Evolutionary conservation across 2,797 vertebrate genomes (phyloP).

Genomic region (Pyrocephalus nanus): DNA sequence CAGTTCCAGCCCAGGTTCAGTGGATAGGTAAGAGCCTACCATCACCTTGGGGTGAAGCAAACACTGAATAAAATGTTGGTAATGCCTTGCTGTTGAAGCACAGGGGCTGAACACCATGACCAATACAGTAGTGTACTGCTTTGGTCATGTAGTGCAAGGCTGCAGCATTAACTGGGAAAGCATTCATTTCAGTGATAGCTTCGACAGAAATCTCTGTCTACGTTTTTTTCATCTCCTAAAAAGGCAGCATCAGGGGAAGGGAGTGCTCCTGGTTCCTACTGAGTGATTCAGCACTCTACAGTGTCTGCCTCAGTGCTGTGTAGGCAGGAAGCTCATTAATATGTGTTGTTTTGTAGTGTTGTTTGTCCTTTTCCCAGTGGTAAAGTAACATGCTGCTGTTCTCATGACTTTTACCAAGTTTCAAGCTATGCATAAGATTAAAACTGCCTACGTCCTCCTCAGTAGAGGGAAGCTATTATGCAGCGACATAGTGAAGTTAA

Average conservation of each 20-base stretch:
- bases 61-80: background rate
- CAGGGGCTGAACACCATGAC: accelerated
- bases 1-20: background rate
- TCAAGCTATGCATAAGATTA: background rate
- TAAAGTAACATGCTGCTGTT: background rate
- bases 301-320: background rate
- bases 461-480: background rate
- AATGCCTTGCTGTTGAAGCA: background rate
- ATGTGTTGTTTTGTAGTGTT: background rate
- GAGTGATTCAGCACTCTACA: background rate
- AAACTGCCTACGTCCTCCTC: background rate
- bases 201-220: background rate
- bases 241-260: background rate
- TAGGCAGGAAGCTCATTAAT: background rate
- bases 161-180: background rate
- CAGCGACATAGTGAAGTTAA: background rate
- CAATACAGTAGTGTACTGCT: accelerated
- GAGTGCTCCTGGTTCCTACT: background rate
- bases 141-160: accelerated
- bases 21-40: background rate
- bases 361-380: background rate
- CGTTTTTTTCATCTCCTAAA: background rate
- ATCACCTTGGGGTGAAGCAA: background rate
- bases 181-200: background rate
- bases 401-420: background rate